These are phyloP conservation scores for Plagodis dolabraria DNA, from an alignment of 2,888 invertebrate species.

Conservation along the genomic window DNA sequence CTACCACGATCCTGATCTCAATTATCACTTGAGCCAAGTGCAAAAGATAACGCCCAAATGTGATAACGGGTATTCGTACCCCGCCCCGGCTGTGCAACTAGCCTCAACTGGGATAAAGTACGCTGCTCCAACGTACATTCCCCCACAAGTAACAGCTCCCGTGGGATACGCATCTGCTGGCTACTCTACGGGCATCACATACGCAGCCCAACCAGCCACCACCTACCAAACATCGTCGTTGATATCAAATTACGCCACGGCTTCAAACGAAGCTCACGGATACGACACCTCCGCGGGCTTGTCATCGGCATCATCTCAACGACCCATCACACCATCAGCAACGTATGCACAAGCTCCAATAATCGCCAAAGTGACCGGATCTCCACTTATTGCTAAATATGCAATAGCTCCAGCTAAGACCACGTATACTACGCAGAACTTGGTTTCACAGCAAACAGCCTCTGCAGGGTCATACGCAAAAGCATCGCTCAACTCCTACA, in stretches of 20 bases:
- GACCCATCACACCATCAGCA: constrained; percentile 69
- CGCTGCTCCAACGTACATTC: constrained; percentile 43
- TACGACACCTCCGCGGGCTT: constrained; percentile 83
- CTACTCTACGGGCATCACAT: constrained; percentile 55
- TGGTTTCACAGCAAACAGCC: constrained; percentile 60
- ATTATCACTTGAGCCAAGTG: constrained; percentile 74
- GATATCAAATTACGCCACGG: constrained; percentile 52
- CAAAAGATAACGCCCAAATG: constrained; percentile 63
- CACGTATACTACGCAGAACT: constrained; percentile 63
- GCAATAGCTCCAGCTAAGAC: constrained; percentile 64
- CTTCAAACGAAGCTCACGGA: constrained; percentile 77
- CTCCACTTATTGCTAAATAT: constrained; percentile 73
- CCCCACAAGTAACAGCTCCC: constrained; percentile 42
- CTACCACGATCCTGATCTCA: constrained; percentile 79
- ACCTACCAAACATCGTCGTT: constrained; percentile 50
- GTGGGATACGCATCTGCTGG: constrained; percentile 41
- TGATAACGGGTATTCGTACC: constrained; percentile 82
- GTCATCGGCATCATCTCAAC: constrained; percentile 62
- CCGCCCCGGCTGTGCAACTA: constrained; percentile 82
- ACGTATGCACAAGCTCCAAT: constrained; percentile 83
- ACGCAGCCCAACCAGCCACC: constrained; percentile 58
- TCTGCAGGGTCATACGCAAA: constrained; percentile 68
- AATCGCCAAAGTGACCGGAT: constrained; percentile 76
- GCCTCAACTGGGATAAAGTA: constrained; percentile 63
- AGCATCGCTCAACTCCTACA: constrained; percentile 71